Conservation (phyloP, 2,888 invertebrate species). For the Nineta flava region DNA sequence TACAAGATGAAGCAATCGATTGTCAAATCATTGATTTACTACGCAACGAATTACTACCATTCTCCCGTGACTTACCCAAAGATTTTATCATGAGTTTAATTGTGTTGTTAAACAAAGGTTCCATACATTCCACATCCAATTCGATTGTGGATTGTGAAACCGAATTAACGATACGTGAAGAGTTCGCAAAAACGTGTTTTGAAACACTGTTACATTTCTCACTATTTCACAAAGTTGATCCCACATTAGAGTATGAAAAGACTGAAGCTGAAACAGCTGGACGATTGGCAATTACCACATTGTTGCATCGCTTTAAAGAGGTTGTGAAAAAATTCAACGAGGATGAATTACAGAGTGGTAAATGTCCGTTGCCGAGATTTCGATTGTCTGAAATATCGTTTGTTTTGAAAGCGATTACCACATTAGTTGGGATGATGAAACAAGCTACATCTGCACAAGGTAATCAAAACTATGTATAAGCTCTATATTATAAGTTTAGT, state of each 20-base stretch:
- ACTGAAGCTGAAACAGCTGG: slow-evolving; percentile 42
- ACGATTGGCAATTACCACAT: slow-evolving; percentile 75
- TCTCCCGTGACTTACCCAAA: slow-evolving; percentile 58
- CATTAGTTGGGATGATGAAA: slow-evolving; percentile 81
- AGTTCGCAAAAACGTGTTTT: slow-evolving; percentile 92
- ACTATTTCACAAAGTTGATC: slow-evolving; percentile 53
- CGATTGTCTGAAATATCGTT: slow-evolving; percentile 91
- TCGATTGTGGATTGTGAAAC: slow-evolving; percentile 51
- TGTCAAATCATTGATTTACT: slow-evolving; percentile 68
- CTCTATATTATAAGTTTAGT: too few species aligned
- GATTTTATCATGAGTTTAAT: slow-evolving; percentile 73
- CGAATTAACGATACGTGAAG: slow-evolving; percentile 72
- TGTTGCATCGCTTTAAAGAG: slow-evolving; percentile 84
- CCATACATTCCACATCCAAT: slow-evolving; percentile 60
- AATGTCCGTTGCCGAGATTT: slow-evolving; percentile 76
- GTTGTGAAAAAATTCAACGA: slow-evolving; percentile 78
- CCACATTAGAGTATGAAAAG: slow-evolving; percentile 21
- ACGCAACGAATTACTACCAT: slow-evolving; percentile 66
- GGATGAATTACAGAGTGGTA: slow-evolving; percentile 67
- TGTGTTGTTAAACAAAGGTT: slow-evolving; percentile 68
- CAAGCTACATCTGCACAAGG: slow-evolving; percentile 78
- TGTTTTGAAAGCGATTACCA: slow-evolving; percentile 86
- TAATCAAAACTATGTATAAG: slow-evolving; percentile 27
- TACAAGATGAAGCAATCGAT: slow-evolving; percentile 62
- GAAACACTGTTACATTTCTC: slow-evolving; percentile 92